Evolutionary conservation across 2,888 invertebrate species (phyloP), one percentile per base, ranked within the genome.

Genomic region (Melanchra persicariae): DNA sequence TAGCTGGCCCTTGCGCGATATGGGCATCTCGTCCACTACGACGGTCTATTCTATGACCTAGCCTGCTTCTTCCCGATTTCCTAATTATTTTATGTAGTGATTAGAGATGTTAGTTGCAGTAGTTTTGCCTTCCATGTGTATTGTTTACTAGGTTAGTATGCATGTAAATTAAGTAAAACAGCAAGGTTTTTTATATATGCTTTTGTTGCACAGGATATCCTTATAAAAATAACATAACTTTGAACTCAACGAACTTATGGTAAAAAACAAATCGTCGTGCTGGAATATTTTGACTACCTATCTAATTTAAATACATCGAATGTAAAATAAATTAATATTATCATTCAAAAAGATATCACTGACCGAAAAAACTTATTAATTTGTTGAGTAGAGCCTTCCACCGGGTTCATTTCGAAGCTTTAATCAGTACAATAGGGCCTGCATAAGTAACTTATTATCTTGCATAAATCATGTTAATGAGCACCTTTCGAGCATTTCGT

Each of bases 381-480:
- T 84, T 81, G 82, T 80, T 73, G 81, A 81, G 85, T 78, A 79
- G 78, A 82, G 83, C 72, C 63, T 82, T 70, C 63, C 49, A 51
- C 52, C 5, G 57, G 64, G 65, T 69, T 87, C 86, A 87, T 88
- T 91, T 90, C 85, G 83, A 86, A 89, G 87, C 87, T 86, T 91
- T 93, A 93, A 93, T 91, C 91, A 89, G 87, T 88, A 92, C 91
- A 91, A 92, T 91, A 90, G 89, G 89, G 89, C 87, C 88, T 86
- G 87, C 86, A 87, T 87, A 92, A 93, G 92, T 94, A 93, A 93
- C 92, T 92, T 93, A 93, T 90, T 90, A 90, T 94, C 94, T 94
- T 93, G 94, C 93, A 95, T 95, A 94, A 95, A 95, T 95, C 95
- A 95, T 95, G 94, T 91, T 94, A 96, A 95, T 95, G 95, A 95